Base-by-base conservation (phyloP, 2,888 invertebrate species). In the Ornithoptera priamus region DNA sequence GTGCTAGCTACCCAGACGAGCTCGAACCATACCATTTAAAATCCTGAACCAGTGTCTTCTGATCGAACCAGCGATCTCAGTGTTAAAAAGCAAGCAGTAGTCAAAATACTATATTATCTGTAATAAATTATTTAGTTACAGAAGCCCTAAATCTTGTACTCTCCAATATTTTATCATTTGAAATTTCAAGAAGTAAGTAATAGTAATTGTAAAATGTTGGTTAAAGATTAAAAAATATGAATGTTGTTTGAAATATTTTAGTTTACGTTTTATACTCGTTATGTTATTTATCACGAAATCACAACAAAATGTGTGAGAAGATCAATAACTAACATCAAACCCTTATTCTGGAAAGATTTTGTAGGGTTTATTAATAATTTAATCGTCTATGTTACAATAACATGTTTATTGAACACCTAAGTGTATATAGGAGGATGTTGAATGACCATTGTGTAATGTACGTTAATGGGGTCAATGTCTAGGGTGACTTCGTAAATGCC, bases 401-500 rank as follows among this genome's bases (percentile, higher is more conserved):
- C 24, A 36, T 60, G 6, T 59, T 17, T 65, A n/a, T 60, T 36
- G 50, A 53, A 60, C 42, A 20, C 46, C 18, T 60, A 20, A 22
- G 18, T 57, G 22, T 58, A 22, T 62, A 65, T 62, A 62, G 12
- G 62, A 57, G 42, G 15, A 58, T 58, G 64, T 57, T 65, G 46
- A 65, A 65, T 62, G 65, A 61, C 22, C 61, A 56, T 65, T 69
- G 50, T 65, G 62, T 57, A 69, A 68, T 68, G 56, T 24, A 61
- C 62, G 39, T 62, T 62, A 69, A 69, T 62, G 65, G 65, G 69
- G 65, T 69, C 65, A 69, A 69, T 65, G 65, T 65, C 57, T 57
- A 66, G 62, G 65, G 61, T 65, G 58, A 69, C 62, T 65, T 69
- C 69, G 69, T 65, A 69, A 69, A 69, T 69, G 69, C 46, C 69